These are phyloP conservation scores for Sapayoa aenigma DNA, from an alignment of 2,113 vertebrate species.

Conservation along the genomic window DNA sequence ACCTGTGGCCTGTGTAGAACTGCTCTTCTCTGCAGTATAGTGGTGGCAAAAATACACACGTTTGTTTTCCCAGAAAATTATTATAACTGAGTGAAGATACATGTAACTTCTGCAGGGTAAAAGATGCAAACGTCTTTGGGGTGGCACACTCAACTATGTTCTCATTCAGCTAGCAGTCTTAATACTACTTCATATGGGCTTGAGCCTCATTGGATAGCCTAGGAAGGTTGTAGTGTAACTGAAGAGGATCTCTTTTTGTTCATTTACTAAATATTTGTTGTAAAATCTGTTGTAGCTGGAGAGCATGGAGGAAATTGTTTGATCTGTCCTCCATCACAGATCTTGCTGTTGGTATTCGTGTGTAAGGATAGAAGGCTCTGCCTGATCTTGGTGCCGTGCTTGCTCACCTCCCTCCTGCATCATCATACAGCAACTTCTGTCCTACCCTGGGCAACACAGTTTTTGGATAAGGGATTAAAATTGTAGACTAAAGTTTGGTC, in stretches of 20 bases:
- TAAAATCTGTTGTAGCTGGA: not conserved
- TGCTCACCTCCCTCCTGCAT: not conserved
- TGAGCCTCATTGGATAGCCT: not conserved
- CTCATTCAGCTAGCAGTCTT: not conserved
- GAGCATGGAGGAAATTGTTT: not conserved
- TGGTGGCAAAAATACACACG: not conserved
- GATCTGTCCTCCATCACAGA: not conserved
- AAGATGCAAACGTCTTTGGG: not conserved
- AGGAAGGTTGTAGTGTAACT: not conserved
- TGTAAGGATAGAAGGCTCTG: not conserved
- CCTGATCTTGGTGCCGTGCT: not conserved
- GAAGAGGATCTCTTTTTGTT: not conserved
- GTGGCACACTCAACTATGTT: not conserved
- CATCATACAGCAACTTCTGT: not conserved
- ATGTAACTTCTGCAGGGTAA: not conserved
- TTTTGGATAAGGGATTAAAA: not conserved
- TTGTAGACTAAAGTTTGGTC: not conserved
- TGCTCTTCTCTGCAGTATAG: not conserved
- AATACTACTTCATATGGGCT: not conserved
- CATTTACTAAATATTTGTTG: not conserved
- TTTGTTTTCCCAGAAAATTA: not conserved
- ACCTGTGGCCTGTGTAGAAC: not conserved
- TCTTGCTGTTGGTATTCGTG: fast-evolving
- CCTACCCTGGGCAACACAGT: not conserved
- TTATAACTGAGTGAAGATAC: not conserved